Evolutionary conservation across 2,113 vertebrate genomes (phyloP).

Genomic region (Lamprologus tigripictilis): DNA sequence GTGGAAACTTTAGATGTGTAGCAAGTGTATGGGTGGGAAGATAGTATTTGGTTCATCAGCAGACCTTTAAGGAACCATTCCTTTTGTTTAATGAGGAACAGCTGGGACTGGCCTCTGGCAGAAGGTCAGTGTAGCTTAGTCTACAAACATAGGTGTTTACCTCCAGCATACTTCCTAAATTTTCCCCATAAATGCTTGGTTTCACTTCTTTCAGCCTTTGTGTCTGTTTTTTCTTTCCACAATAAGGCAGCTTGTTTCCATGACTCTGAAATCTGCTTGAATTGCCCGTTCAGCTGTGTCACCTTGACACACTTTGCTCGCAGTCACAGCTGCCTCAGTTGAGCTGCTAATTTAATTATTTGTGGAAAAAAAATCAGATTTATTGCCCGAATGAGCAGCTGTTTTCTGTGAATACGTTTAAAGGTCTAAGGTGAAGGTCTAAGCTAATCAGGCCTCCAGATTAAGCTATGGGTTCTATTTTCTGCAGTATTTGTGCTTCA

Average conservation of each 20-base stretch:
- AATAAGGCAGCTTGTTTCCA: conserved; percentile 18
- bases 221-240: not conserved
- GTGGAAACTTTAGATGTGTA: not conserved
- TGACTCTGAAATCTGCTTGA: conserved; percentile 19
- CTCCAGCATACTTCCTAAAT: not conserved
- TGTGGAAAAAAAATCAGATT: conserved; percentile 28
- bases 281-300: conserved; percentile 27
- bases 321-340: conserved; percentile 38
- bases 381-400: conserved; percentile 38
- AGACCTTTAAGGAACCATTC: not conserved
- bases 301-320: conserved; percentile 55
- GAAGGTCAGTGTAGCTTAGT: not conserved
- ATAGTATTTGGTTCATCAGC: not conserved
- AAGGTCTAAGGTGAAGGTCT: conserved; percentile 37
- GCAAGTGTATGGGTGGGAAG: not conserved
- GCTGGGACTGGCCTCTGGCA: not conserved
- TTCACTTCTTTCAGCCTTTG: not conserved
- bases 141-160: not conserved
- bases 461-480: not conserved
- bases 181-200: not conserved
- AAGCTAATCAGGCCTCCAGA: not conserved
- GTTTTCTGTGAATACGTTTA: conserved; percentile 23
- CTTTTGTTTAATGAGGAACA: not conserved
- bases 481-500: not conserved
- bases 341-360: conserved; percentile 58